Percentiles rank a stretch among this genome's conserved stretches.
Conservation (phyloP, 2,113 vertebrate genomes). For the Callipepla californica region DNA sequence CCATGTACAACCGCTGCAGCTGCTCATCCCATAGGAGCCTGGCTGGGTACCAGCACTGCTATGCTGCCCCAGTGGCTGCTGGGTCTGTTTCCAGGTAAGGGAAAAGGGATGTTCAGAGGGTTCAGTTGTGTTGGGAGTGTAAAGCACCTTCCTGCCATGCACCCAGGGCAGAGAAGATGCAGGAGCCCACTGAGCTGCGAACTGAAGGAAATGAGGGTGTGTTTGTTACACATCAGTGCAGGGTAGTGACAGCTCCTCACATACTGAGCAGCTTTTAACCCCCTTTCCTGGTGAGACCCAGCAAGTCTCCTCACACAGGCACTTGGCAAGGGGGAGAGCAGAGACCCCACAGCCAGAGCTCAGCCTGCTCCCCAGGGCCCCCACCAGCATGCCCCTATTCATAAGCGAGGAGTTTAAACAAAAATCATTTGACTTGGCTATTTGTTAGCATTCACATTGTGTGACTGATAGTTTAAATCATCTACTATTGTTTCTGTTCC, state of each 20-base stretch:
- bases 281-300: conserved; percentile 29
- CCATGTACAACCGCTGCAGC: background rate
- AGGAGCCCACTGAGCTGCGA: background rate
- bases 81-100: background rate
- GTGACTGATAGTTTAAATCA: conserved; percentile 38
- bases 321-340: background rate
- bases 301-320: conserved; percentile 22
- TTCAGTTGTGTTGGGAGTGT: background rate
- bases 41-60: background rate
- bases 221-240: background rate
- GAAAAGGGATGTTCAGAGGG: background rate
- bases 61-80: background rate
- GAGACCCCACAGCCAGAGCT: conserved; percentile 32
- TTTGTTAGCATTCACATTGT: background rate
- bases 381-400: background rate
- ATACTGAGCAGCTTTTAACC: background rate
- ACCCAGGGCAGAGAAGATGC: background rate
- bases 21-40: background rate
- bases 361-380: conserved; percentile 20
- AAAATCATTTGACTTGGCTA: background rate
- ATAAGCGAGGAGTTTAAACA: background rate
- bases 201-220: background rate
- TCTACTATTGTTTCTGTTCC: conserved; percentile 60
- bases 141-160: background rate
- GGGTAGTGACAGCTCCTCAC: conserved; percentile 16